phyloP scores from a whole-genome alignment of 2,797 vertebrate genomes.

The Danio kyathit region DNA sequence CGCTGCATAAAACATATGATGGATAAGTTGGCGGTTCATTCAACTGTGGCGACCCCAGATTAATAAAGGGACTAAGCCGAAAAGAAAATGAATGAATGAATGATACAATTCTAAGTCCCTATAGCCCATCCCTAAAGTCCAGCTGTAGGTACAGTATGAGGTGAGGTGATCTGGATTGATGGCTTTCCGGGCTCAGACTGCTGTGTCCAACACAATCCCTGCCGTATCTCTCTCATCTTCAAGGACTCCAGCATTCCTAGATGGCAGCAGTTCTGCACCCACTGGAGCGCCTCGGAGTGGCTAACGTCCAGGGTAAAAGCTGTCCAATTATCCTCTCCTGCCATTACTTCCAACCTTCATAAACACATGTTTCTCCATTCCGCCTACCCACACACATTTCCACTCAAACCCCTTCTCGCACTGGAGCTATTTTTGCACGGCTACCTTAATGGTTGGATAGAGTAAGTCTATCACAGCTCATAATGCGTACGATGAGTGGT shows the following conservation, averaged over 20 bases:
- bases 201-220: slow-evolving; percentile 57
- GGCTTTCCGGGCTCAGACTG: slow-evolving; percentile 44
- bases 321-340: slow-evolving; percentile 56
- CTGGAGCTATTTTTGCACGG: slow-evolving; percentile 55
- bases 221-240: slow-evolving; percentile 70
- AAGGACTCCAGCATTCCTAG: slow-evolving; percentile 61
- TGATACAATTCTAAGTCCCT: too few species aligned
- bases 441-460: slow-evolving; percentile 32
- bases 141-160: slow-evolving; percentile 34
- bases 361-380: slow-evolving; percentile 46
- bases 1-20: too few species aligned
- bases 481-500: slow-evolving; percentile 55
- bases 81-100: too few species aligned
- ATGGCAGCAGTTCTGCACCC: slow-evolving; percentile 43
- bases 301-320: slow-evolving; percentile 56
- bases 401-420: slow-evolving; percentile 30
- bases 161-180: slow-evolving; percentile 48
- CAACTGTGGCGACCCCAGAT: too few species aligned
- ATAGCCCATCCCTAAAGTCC: too few species aligned
- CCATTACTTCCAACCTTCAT: slow-evolving; percentile 50
- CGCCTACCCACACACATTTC: slow-evolving; percentile 43
- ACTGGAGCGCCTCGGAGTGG: slow-evolving; percentile 35
- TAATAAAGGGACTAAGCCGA: too few species aligned
- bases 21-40: too few species aligned
- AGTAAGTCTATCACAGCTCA: slow-evolving; percentile 46